A percentile compares a stretch with the other conserved stretches of the same genome.
phyloP scores from a whole-genome alignment of 2,797 vertebrate species.

The Steatocranus sp. region DNA sequence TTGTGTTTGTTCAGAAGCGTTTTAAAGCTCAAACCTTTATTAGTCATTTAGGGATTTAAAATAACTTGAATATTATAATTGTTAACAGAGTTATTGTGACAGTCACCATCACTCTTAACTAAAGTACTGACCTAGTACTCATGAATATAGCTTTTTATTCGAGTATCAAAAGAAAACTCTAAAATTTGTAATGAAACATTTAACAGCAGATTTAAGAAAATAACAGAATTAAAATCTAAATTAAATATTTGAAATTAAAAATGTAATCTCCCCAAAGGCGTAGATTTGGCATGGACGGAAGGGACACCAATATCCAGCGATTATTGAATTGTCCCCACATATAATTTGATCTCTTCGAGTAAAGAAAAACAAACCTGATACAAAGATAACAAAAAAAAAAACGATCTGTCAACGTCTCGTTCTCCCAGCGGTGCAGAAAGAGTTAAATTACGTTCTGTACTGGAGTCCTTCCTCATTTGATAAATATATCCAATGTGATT shows the following conservation, averaged over 20 bases:
- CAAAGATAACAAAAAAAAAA: neutral
- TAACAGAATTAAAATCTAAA: neutral
- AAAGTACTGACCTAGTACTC: neutral
- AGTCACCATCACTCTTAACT: neutral
- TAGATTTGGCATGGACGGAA: too few relatives aligned
- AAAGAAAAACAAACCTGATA: neutral
- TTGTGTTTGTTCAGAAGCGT: neutral
- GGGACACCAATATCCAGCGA: too few relatives aligned
- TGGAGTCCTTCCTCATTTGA: rapidly evolving
- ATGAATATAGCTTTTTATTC: neutral
- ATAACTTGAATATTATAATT: neutral
- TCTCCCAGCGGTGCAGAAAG: rapidly evolving
- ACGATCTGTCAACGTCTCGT: rapidly evolving
- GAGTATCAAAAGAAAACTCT: neutral
- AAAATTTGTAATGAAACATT: neutral
- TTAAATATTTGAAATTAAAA: neutral
- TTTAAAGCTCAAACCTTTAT: rapidly evolving
- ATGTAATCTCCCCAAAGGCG: neutral
- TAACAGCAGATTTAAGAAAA: neutral
- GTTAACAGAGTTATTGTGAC: neutral
- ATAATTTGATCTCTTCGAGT: too few relatives aligned
- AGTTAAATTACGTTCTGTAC: neutral
- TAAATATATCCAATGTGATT: rapidly evolving
- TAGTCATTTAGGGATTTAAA: neutral
- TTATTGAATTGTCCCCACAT: too few relatives aligned